Evolutionary conservation across 2,113 vertebrate genomes (phyloP).

Genomic region (Pyxicephalus adspersus): DNA sequence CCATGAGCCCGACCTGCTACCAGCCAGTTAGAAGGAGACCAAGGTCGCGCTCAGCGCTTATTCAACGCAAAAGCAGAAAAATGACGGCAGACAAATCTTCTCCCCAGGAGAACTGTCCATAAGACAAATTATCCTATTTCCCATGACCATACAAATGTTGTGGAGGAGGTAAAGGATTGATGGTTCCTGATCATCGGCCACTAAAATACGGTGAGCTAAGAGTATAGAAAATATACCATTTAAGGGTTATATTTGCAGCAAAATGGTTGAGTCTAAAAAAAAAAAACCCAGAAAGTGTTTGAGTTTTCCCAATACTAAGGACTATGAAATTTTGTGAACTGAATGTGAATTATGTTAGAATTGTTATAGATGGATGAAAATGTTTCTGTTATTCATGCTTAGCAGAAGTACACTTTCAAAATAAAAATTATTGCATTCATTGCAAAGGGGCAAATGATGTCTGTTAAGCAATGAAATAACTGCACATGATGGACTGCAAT

Average conservation of each 20-base stretch:
- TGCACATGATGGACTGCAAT: too few relatives aligned
- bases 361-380: too few relatives aligned
- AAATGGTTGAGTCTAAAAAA: not conserved
- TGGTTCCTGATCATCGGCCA: slow-evolving; percentile 36
- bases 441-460: too few relatives aligned
- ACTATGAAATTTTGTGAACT: too few relatives aligned
- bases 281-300: too few relatives aligned
- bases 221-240: not conserved
- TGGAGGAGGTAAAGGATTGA: slow-evolving; percentile 60
- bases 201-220: not conserved
- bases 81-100: slow-evolving; percentile 55
- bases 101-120: slow-evolving; percentile 40
- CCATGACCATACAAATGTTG: slow-evolving; percentile 49
- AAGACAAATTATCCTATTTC: slow-evolving; percentile 60
- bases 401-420: too few relatives aligned
- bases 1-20: not conserved
- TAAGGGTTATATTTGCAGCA: not conserved
- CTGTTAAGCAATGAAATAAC: too few relatives aligned
- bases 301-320: too few relatives aligned
- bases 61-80: slow-evolving; percentile 13
- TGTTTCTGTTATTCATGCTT: too few relatives aligned
- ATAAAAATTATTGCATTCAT: too few relatives aligned
- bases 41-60: slow-evolving; percentile 28
- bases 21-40: slow-evolving; percentile 26
- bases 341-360: too few relatives aligned